A percentile compares a stretch with the other conserved stretches of the same genome.
Conservation (phyloP, 2,888 invertebrate species). For the Nowickia ferox region DNA sequence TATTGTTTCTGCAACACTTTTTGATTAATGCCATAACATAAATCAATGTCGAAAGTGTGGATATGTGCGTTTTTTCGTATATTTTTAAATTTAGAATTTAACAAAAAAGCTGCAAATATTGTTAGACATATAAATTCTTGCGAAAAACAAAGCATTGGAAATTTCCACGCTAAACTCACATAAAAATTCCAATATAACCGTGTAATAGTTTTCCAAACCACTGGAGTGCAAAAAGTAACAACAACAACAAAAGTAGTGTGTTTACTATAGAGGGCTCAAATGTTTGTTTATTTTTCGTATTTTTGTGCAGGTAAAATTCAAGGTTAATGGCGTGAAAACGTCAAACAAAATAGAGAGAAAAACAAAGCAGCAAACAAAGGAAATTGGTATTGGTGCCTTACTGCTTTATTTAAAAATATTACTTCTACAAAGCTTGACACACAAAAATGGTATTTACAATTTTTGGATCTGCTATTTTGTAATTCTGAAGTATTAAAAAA, state of each 20-base stretch:
- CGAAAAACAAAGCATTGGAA: slow-evolving; percentile 26
- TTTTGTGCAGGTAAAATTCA: slow-evolving; percentile 17
- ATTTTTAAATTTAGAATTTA: background rate
- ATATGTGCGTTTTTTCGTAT: background rate
- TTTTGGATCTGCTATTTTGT: no score
- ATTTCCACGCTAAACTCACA: slow-evolving; percentile 9
- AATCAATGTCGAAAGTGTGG: slow-evolving; percentile 42
- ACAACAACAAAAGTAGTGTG: background rate
- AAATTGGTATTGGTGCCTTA: slow-evolving; percentile 15
- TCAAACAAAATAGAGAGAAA: background rate
- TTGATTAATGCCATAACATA: slow-evolving; percentile 44
- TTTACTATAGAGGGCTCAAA: background rate
- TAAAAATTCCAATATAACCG: slow-evolving; percentile 31
- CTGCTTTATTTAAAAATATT: background rate
- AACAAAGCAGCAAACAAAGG: background rate
- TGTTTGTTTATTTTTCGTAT: background rate
- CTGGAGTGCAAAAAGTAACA: slow-evolving; percentile 58
- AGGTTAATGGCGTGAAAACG: slow-evolving; percentile 40
- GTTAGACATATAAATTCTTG: background rate
- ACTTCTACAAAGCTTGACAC: background rate
- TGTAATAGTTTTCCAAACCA: slow-evolving; percentile 65
- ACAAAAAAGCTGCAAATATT: background rate
- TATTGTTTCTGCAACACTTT: background rate
- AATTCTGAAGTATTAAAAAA: no score
- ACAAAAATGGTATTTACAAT: background rate